Evolutionary conservation across 1,140 invertebrate species (phyloP), one percentile per base, ranked within the genome.

Genomic region (Sycophila sp.): DNA sequence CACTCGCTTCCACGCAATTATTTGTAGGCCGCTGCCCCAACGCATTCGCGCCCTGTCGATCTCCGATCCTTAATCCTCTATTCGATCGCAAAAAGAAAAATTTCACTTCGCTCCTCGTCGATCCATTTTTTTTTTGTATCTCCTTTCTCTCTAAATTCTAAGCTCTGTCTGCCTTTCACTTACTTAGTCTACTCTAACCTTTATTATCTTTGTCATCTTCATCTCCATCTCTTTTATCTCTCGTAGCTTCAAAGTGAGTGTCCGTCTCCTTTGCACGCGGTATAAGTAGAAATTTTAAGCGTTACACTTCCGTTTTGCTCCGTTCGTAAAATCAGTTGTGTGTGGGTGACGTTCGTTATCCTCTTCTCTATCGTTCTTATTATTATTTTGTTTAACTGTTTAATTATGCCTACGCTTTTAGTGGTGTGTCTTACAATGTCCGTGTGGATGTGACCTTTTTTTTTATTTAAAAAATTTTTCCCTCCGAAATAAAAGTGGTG

Each of bases 261-360:
- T n/a, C n/a, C n/a, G n/a, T n/a, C n/a, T n/a, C n/a, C 53, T 38
- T 58, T 40, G 40, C 34, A 34, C 47, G 38, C 36, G 58, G n/a
- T n/a, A 45, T 34, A 47, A 34, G 45, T 60, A 40, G 40, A 42
- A 62, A 69, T 47, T 62, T 24, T 63, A 63, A 49, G 49, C 47
- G 28, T 49, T 53, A 28, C 56, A n/a, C 17, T 24, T 3, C 17
- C 30, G 17, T 17, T 59, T 13, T 24, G 19, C 36, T 60, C 60
- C 65, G 15, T 22, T 38, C 36, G 32, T 51, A 28, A n/a, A n/a
- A 60, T 17, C 34, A 28, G n/a, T 56, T 56, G 13, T n/a, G n/a
- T 47, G n/a, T 59, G 19, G n/a, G 40, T 59, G 49, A 67, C 8
- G 10, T 59, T 47, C n/a, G 17, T n/a, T 59, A 67, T 49, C 42